These are phyloP conservation scores for Agapornis canus DNA, from an alignment of 2,797 vertebrate species.

Conservation along the genomic window DNA sequence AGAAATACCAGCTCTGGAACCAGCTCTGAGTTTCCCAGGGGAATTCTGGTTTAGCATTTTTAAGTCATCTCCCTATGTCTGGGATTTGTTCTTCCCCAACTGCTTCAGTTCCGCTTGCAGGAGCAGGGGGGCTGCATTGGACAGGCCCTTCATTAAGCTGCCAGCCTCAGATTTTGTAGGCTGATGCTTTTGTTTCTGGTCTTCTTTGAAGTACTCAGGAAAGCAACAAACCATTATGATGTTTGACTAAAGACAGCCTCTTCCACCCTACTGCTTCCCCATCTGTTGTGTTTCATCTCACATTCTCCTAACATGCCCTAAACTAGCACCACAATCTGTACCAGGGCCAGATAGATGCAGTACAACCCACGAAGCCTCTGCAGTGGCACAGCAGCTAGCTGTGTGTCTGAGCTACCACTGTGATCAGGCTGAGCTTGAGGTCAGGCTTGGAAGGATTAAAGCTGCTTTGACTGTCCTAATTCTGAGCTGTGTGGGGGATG, in stretches of 20 bases:
- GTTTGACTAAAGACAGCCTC: background rate
- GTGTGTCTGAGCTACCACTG: background rate
- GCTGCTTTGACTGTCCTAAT: conserved; percentile 27
- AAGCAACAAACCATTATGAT: background rate
- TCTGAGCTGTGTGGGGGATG: background rate
- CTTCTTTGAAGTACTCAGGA: background rate
- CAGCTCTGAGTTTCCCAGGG: background rate
- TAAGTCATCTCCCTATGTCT: background rate
- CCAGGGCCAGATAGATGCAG: background rate
- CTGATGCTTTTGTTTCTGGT: background rate
- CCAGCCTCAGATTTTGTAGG: background rate
- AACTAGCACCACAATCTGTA: background rate
- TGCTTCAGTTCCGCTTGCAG: background rate
- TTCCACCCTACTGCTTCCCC: background rate
- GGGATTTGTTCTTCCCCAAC: background rate
- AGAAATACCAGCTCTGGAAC: background rate
- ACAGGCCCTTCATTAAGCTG: background rate
- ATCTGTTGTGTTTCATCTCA: background rate
- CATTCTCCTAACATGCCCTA: background rate
- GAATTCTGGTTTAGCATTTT: background rate
- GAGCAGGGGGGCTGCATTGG: background rate
- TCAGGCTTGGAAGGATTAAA: background rate
- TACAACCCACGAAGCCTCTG: background rate
- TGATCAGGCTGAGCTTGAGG: background rate
- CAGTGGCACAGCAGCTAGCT: background rate